Base-by-base conservation (phyloP, 2,113 vertebrate species). In the Nesogale talazaci region DNA sequence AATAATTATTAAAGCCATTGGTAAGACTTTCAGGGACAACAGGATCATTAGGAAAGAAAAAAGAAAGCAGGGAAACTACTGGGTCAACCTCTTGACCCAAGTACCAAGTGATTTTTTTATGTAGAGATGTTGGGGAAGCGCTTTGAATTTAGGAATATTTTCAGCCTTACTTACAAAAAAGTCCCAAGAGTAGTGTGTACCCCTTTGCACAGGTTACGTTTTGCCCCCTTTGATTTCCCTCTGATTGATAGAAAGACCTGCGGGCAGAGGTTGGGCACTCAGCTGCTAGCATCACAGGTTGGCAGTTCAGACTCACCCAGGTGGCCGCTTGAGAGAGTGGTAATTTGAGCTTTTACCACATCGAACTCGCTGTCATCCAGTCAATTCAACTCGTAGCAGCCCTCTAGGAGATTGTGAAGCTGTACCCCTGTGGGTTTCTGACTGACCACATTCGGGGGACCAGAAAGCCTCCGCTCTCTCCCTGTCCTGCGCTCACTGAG, bases 31-130 rank as follows among this genome's bases (percentile, higher is more conserved):
- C 46, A 52, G 46, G 46, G 46, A 52, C 10, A 52, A 52, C 46
- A 52, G 46, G 46, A 52, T 52, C 10, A 52, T 52, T 52, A 52
- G 46, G 46, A 52, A 52, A 46, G 42, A 46, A 10, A 46, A 52
- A 52, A 52, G 46, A 52, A 52, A 52, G 46, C 46, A 52, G 46
- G 46, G 46, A 52, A 52, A 52, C 9, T 52, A 52, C 46, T 88
- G 34, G 69, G 23, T 10, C 4, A 85, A 69, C 38, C 22, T 29
- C 75, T 61, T 83, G 36, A 56, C 46, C 46, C 10, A 52, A 52
- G 46, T 52, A 52, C 10, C 46, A n/a, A 89, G 29, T 76, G 12
- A 79, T 15, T 95, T 92, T 92, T 57, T 42, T 65, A 34, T 75
- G 7, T 38, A 79, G 31, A 16, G 29, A 36, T 92, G 91, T 92